Evolutionary conservation across 1,140 invertebrate genomes (phyloP).

Genomic region (Drosophila ercepeae): DNA sequence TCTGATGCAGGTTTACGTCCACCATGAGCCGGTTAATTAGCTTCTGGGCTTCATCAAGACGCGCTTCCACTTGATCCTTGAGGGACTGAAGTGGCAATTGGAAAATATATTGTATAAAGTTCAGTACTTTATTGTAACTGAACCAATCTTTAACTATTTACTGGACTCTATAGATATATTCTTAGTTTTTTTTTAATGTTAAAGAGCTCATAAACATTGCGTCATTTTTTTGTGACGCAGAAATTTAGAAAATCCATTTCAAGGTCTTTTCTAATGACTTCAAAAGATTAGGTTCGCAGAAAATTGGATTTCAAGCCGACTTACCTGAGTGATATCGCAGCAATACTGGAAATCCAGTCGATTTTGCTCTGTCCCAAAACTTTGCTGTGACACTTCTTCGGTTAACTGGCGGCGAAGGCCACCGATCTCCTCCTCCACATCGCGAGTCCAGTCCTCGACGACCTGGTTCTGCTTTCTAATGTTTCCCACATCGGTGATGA

Average conservation of each 20-base stretch:
- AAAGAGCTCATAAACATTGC: no score
- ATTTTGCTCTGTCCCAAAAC: constrained; percentile 57
- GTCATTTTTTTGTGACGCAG: no score
- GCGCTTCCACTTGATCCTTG: constrained; percentile 62
- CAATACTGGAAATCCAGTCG: constrained; percentile 69
- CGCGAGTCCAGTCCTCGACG: constrained; percentile 76
- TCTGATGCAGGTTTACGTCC: constrained; percentile 70
- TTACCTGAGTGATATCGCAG: constrained; percentile 65
- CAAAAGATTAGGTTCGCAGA: no score
- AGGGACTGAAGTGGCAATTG: constrained; percentile 30
- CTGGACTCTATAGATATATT: no score
- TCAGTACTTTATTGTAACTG: no score
- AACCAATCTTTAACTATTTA: no score
- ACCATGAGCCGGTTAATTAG: constrained; percentile 66
- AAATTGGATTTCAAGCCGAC: no score
- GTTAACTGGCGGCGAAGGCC: constrained; percentile 50
- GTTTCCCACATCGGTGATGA: constrained; percentile 81
- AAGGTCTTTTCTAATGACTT: background rate
- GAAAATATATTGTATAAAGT: no score
- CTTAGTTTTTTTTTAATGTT: no score
- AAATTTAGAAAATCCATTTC: background rate
- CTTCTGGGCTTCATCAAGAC: constrained; percentile 65
- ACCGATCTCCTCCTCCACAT: constrained; percentile 62
- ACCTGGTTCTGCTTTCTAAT: constrained; percentile 81
- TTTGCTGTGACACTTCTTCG: constrained; percentile 62